Conservation (phyloP, 2,113 vertebrate genomes). For the Sakesphorus luctuosus region DNA sequence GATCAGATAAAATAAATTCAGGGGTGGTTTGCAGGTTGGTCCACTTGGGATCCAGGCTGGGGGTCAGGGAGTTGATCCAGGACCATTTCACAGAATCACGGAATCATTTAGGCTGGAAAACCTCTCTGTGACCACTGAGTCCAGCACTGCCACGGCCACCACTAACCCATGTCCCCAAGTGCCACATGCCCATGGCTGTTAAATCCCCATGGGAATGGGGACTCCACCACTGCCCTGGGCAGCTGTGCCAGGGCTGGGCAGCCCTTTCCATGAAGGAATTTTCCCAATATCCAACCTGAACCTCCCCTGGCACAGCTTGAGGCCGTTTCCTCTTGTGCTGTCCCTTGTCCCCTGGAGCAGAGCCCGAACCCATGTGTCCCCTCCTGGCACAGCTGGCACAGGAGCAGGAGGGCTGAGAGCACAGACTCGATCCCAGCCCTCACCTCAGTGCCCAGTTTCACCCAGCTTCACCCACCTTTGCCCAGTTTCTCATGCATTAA, state of each 20-base stretch:
- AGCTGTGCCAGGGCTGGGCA: background rate
- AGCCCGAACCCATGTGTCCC: too few species aligned
- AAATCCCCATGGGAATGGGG: background rate
- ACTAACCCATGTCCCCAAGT: background rate
- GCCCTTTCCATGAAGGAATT: background rate
- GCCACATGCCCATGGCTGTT: background rate
- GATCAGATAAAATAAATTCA: background rate
- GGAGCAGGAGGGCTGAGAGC: background rate
- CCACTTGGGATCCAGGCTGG: accelerated
- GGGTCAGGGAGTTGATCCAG: background rate
- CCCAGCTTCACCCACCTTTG: background rate
- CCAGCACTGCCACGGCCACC: background rate
- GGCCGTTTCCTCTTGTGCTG: background rate
- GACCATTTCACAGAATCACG: background rate
- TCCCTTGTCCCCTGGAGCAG: background rate
- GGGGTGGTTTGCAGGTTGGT: background rate
- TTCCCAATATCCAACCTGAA: background rate
- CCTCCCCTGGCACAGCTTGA: background rate
- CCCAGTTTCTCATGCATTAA: background rate
- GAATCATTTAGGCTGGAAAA: background rate
- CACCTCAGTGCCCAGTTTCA: background rate
- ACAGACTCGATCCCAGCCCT: too few species aligned
- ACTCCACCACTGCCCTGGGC: background rate
- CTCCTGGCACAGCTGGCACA: background rate
- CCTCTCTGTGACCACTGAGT: accelerated